Conservation (phyloP, 2,888 invertebrate genomes). For the Hydrotaea diabolus region DNA sequence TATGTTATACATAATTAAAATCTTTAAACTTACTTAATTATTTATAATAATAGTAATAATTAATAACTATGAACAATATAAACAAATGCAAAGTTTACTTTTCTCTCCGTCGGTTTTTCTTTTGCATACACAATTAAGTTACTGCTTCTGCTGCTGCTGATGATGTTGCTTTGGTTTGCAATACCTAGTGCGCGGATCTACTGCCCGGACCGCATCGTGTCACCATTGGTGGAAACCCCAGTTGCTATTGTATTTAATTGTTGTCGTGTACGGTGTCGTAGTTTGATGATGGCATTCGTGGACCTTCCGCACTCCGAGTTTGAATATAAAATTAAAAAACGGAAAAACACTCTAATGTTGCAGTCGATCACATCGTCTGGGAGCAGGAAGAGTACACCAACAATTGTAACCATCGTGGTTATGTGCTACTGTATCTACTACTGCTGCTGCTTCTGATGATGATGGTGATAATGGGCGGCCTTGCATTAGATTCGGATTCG, state of each 20-base stretch:
- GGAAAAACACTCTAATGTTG: background rate
- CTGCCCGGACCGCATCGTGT: slow-evolving; percentile 33
- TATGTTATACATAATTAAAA: slow-evolving; percentile 68
- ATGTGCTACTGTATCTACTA: slow-evolving; percentile 39
- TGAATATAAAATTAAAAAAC: slow-evolving; percentile 26
- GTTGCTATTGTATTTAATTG: slow-evolving; percentile 16
- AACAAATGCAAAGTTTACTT: slow-evolving; percentile 68
- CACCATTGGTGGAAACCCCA: slow-evolving; percentile 40
- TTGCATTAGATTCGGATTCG: slow-evolving; percentile 51
- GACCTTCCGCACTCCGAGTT: background rate
- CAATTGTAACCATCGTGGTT: background rate
- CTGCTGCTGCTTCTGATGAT: slow-evolving; percentile 32
- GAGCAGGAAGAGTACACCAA: background rate
- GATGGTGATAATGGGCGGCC: slow-evolving; percentile 51
- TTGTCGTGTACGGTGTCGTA: slow-evolving; percentile 11
- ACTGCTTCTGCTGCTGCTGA: background rate
- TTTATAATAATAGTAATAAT: slow-evolving; percentile 64
- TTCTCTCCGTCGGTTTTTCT: slow-evolving; percentile 26
- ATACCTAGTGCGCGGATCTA: slow-evolving; percentile 1
- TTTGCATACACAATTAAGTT: slow-evolving; percentile 48
- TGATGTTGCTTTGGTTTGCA: no score
- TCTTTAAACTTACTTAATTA: slow-evolving; percentile 66
- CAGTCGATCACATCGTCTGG: background rate
- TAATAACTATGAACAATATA: slow-evolving; percentile 68
- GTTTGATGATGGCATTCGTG: background rate